Conservation (phyloP, 1,140 invertebrate species). For the Caenorhabditis briggsae region DNA sequence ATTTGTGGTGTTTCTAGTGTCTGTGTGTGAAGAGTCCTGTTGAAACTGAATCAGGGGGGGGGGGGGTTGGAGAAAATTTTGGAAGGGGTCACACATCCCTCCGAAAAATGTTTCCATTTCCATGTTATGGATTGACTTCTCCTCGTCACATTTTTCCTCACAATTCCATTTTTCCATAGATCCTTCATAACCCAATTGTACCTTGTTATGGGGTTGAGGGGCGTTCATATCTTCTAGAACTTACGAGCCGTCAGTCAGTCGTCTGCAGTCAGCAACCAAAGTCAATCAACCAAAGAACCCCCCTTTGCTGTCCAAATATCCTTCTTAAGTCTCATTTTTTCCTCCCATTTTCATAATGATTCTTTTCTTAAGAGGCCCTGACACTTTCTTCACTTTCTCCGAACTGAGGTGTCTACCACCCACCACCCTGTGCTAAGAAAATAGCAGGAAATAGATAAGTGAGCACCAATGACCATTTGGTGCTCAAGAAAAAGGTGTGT, state of each 20-base stretch:
- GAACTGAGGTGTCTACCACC: background rate
- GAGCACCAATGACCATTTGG: conserved; percentile 22
- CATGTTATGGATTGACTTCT: conserved; percentile 47
- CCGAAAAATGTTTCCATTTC: conserved; percentile 44
- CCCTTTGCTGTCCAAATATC: too few species aligned
- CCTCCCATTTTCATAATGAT: conserved; percentile 43
- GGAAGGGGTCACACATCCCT: conserved; percentile 45
- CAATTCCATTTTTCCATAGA: background rate
- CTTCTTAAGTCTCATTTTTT: conserved; percentile 12
- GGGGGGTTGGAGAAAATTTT: conserved; percentile 16
- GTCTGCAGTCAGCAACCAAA: conserved; percentile 34
- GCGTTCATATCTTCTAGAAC: conserved; percentile 15
- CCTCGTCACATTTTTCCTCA: background rate
- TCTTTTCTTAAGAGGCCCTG: too few species aligned
- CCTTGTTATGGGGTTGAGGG: conserved; percentile 42
- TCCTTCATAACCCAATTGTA: conserved; percentile 32
- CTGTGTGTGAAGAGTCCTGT: conserved; percentile 18
- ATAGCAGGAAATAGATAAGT: conserved; percentile 47
- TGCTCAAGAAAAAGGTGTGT: background rate
- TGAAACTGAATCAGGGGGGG: conserved; percentile 44
- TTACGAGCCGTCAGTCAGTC: background rate
- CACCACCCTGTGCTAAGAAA: background rate
- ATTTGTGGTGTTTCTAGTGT: background rate
- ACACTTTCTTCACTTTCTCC: background rate
- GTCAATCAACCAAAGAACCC: background rate